Percentiles rank a stretch among this genome's conserved stretches.
These are phyloP conservation scores for Notarius lentiginosus DNA, from an alignment of 2,113 vertebrate genomes.

Conservation along the genomic window DNA sequence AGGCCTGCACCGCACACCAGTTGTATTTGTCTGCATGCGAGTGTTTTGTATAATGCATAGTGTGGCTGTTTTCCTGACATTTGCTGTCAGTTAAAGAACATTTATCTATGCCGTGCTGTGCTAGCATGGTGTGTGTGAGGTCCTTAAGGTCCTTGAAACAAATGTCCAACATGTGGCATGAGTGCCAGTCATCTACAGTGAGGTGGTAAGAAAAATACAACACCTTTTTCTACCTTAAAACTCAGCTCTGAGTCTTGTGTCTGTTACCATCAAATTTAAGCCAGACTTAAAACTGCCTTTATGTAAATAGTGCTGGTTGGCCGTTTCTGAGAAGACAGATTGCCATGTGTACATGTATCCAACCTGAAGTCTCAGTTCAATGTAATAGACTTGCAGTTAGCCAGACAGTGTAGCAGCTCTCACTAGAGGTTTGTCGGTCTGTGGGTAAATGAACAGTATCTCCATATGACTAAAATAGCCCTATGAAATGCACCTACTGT, in stretches of 20 bases:
- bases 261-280: slow-evolving; percentile 5
- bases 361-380: slow-evolving; percentile 40
- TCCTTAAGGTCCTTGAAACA: slow-evolving; percentile 23
- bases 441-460: slow-evolving; percentile 52
- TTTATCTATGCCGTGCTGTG: slow-evolving; percentile 58
- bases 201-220: not conserved
- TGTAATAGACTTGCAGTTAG: slow-evolving; percentile 53
- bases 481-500: slow-evolving; percentile 33
- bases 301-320: slow-evolving; percentile 54
- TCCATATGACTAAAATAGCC: slow-evolving; percentile 10
- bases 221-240: slow-evolving; percentile 39
- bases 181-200: not conserved
- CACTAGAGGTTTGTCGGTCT: slow-evolving; percentile 27
- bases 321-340: slow-evolving; percentile 66
- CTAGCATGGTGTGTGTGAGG: slow-evolving; percentile 56
- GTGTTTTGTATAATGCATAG: slow-evolving; percentile 12
- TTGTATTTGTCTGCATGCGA: not conserved
- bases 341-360: slow-evolving; percentile 57
- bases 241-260: slow-evolving; percentile 44
- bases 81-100: slow-evolving; percentile 46
- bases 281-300: slow-evolving; percentile 25
- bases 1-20: not conserved
- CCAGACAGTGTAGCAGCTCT: slow-evolving; percentile 66
- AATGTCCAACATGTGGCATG: slow-evolving; percentile 38
- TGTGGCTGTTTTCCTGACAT: slow-evolving; percentile 58